These are phyloP conservation scores for Drosophila lacicola DNA, from an alignment of 2,888 invertebrate species.

Conservation along the genomic window DNA sequence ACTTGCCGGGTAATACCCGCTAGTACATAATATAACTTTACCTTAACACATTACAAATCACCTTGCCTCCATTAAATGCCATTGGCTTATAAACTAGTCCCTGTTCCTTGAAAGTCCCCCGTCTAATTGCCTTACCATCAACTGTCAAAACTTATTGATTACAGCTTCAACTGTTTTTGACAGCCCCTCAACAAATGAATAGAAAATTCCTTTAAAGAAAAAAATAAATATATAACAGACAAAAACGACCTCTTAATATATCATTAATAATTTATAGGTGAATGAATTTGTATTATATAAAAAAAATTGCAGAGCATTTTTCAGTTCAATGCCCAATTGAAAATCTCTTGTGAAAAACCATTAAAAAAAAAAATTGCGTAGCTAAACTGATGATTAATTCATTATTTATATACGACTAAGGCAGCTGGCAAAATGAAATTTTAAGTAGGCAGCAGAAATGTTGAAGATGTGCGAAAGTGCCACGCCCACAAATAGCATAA, in stretches of 20 bases:
- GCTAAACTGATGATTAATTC: constrained; percentile 76
- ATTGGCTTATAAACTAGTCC: background rate
- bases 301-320: constrained; percentile 40
- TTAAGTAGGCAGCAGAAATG: constrained; percentile 23
- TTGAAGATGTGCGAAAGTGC: constrained; percentile 7
- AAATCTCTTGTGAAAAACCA: constrained; percentile 28
- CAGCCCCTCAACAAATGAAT: constrained; percentile 27
- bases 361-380: constrained; percentile 23
- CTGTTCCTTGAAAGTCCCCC: constrained; percentile 6
- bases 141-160: constrained; percentile 33
- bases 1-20: too few species aligned
- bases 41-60: background rate
- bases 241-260: constrained; percentile 48
- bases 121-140: constrained; percentile 42
- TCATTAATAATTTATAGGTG: constrained; percentile 78
- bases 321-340: constrained; percentile 65
- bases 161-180: constrained; percentile 49
- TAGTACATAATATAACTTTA: background rate
- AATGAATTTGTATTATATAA: constrained; percentile 38
- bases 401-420: constrained; percentile 71
- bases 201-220: constrained; percentile 22
- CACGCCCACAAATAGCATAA: constrained; percentile 23
- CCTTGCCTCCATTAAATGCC: background rate
- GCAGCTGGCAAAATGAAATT: constrained; percentile 56
- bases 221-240: constrained; percentile 4